Base-by-base conservation (phyloP, 1,140 invertebrate genomes). In the Neodiprion fabricii region DNA sequence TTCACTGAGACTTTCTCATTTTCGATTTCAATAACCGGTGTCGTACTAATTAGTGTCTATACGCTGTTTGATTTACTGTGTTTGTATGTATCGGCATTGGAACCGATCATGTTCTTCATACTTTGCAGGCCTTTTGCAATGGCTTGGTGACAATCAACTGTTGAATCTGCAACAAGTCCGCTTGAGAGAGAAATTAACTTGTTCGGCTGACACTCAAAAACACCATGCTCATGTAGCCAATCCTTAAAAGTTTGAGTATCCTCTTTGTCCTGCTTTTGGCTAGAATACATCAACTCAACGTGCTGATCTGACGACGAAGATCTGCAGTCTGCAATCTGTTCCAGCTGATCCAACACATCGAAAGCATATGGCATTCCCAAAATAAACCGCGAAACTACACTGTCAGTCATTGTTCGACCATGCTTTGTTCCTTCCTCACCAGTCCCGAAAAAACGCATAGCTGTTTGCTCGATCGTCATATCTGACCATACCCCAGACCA, bases 161-260 rank as follows among this genome's bases (percentile, higher is more conserved):
- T 75, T 78, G 82, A 71, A 78, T 81, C 81, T 48, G 79, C 81
- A 80, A 78, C 80, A 72, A 83, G 71, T 70, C 82, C 82, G 76
- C 81, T 79, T 75, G 80, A 80, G 23, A 82, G 78, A 72, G 80
- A 81, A 81, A 85, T 83, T 77, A 82, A 69, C 70, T 81, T 49
- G 12, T 12, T 21, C 10, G n/a, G 7, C 11, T 12, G 14, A 11
- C 7, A 3, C 53, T 14, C 50, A 12, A 65, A 65, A 14, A 50
- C 48, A 53, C 14, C 50, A 53, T 53, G 50, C 14, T 14, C 14
- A 9, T 9, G 10, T 9, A 53, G 50, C 1, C 50, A 53, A 9
- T 53, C 50, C 10, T 9, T 53, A 53, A 53, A 53, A 9, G 10
- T 53, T 53, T 9, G 14, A 53, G 10, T 11, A 53, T 53, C 50